Conservation (phyloP, 2,888 invertebrate species). For the Melanostoma scalare region DNA sequence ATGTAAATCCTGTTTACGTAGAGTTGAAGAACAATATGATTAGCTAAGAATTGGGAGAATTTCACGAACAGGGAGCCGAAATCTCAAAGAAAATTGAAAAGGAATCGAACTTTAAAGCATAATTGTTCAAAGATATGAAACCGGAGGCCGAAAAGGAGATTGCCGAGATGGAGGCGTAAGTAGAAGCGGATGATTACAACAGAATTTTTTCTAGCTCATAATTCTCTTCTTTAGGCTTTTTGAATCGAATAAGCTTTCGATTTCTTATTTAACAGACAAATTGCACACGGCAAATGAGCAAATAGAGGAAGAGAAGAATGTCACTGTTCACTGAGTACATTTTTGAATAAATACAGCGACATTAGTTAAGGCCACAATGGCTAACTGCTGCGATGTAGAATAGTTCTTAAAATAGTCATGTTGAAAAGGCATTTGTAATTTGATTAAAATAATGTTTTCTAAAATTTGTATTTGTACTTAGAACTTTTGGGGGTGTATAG, state of each 20-base stretch:
- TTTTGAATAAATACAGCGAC: conserved; percentile 49
- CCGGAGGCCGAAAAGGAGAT: conserved; percentile 37
- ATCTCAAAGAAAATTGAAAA: conserved; percentile 37
- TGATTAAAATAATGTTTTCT: too few species aligned
- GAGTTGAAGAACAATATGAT: conserved; percentile 28
- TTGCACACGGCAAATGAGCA: conserved; percentile 49
- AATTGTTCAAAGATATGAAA: conserved; percentile 38
- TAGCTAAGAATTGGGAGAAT: background rate
- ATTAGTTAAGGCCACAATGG: conserved; percentile 44
- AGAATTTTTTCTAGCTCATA: background rate
- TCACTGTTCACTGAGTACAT: conserved; percentile 56
- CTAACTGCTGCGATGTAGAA: conserved; percentile 1
- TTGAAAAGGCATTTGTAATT: too few species aligned
- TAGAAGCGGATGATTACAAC: background rate
- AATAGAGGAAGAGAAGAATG: conserved; percentile 68
- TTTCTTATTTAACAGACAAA: conserved; percentile 47
- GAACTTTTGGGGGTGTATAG: too few species aligned
- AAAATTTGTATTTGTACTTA: too few species aligned
- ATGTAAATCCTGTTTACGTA: background rate
- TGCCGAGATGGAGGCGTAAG: conserved; percentile 43
- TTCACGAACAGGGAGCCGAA: conserved; percentile 12
- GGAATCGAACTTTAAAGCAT: conserved; percentile 5
- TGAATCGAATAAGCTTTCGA: conserved; percentile 34
- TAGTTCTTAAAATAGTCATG: too few species aligned
- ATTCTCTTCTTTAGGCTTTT: conserved; percentile 1